Base-by-base conservation (phyloP, 2,888 invertebrate species). In the Cordilura impudica region DNA sequence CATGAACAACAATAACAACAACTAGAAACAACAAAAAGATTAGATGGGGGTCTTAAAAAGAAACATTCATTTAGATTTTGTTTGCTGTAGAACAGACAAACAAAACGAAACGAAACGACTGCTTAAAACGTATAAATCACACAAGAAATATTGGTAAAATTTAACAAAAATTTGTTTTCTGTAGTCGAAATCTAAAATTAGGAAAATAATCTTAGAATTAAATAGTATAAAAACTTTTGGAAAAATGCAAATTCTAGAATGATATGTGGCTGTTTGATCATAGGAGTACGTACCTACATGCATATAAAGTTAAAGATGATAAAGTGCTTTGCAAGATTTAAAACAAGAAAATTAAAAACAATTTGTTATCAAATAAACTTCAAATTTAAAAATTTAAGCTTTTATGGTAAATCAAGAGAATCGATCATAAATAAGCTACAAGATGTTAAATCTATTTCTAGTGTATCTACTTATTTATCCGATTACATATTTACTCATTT, bases 121-220 rank as follows among this genome's bases (percentile, higher is more conserved):
- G 49, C n/a, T 45, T 51, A 51, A 71, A 76, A 56, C 35, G 60
- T 70, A 75, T 79, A 79, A 79, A 79, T 79, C 79, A 79, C 54
- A 79, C 51, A 79, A 79, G 79, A 79, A 67, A 75, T 79, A 79
- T 79, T 79, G 79, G 76, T 56, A 79, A 79, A 79, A 71, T 76
- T 76, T 71, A 79, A 76, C 74, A 75, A 69, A n/a, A n/a, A 5
- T 39, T 39, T 39, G 31, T n/a, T 19, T n/a, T 19, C 18, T 31
- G 54, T n/a, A 35, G 16, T 10, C 19, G 4, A 65, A 70, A 60
- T 66, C 61, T 61, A 23, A 67, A 72, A 61, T 72, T 77, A 49
- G 77, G 49, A 72, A 66, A 66, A 29, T 35, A 66, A 77, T 77
- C 66, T 72, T 66, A 39, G 45, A 72, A 39, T 72, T 77, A 56